Conservation (phyloP, 2,797 vertebrate species). For the Rhincodon typus region DNA sequence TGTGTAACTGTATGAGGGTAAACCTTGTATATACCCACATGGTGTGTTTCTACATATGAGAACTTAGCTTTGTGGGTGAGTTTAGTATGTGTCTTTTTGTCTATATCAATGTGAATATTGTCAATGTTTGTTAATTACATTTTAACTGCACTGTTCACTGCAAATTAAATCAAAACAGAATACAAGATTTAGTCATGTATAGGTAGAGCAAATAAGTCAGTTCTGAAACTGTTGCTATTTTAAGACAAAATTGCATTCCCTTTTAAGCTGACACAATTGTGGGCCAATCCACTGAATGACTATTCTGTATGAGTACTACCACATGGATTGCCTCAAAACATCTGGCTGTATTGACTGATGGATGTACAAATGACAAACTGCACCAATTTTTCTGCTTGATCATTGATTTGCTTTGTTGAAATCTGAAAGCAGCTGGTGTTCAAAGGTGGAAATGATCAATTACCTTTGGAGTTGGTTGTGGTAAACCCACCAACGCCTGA, state of each 20-base stretch:
- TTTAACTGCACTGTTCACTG: too few relatives aligned
- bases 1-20: neutral
- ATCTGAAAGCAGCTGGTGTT: neutral
- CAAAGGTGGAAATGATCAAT: conserved; percentile 36
- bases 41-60: neutral
- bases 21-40: too few relatives aligned
- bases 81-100: neutral
- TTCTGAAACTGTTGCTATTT: neutral
- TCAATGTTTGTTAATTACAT: conserved; percentile 4
- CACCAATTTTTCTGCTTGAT: too few relatives aligned
- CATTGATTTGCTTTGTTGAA: neutral
- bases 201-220: neutral
- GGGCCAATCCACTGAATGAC: too few relatives aligned
- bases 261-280: too few relatives aligned
- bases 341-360: neutral
- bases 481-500: conserved; percentile 84
- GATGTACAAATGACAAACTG: neutral
- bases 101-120: neutral
- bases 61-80: neutral
- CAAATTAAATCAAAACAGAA: neutral
- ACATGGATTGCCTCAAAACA: neutral
- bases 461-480: conserved; percentile 96
- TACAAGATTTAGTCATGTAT: neutral
- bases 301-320: neutral
- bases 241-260: neutral